Base-by-base conservation (phyloP, 2,888 invertebrate species). In the Notodonta dromedarius region DNA sequence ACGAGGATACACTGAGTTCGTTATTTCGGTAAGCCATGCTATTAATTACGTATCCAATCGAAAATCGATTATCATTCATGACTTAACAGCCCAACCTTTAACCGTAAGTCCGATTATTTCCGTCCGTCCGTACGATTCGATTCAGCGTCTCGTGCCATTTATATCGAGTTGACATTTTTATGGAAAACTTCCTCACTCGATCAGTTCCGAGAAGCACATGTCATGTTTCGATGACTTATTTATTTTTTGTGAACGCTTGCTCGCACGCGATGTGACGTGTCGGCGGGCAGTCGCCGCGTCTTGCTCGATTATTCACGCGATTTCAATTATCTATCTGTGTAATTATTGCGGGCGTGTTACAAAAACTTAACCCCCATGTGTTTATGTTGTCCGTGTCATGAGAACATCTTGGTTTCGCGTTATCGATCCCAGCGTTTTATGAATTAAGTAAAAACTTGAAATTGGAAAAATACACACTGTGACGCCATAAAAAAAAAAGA, bases 211-310 rank as follows among this genome's bases (percentile, higher is more conserved):
- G 83, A 83, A 83, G 67, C 78, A 78, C 77, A 76, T 74, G 80
- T 79, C 78, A 76, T 76, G 79, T 79, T 78, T 79, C 62, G 67
- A 74, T 74, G 66, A 63, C 74, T 83, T 80, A 74, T 82, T 78
- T 75, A 62, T 77, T 81, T 80, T 82, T 79, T 73, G 68, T 67
- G 63, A 68, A 67, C 63, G 65, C 67, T 65, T 57, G 60, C 66
- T 76, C 69, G 73, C 89, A 90, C 89, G 90, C 90, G 82, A 90
- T 82, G 64, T 90, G 80, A 80, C 90, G 87, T 89, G 89, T 74
- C 65, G 63, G 72, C 66, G 73, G 72, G 74, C 83, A 79, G 78
- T 85, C 79, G 84, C 80, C 80, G 67, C 81, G 79, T 79, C 80
- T 76, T 71, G 65, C 63, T 62, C 77, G 80, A 85, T 86, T 86